These are phyloP conservation scores for Strigops habroptila DNA, from an alignment of 2,113 vertebrate genomes.

Conservation along the genomic window DNA sequence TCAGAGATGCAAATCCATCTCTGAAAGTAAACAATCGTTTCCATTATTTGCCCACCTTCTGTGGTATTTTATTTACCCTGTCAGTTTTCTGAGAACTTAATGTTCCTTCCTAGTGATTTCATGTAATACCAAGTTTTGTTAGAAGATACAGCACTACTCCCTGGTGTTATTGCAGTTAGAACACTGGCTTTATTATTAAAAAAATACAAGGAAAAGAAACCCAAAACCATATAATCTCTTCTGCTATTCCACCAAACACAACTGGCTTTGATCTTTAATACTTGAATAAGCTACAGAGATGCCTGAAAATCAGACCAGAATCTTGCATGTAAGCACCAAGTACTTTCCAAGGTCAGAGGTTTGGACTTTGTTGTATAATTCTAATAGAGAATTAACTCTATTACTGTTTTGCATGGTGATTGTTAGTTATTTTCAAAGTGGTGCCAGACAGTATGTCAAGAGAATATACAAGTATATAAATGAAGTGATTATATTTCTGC, in stretches of 20 bases:
- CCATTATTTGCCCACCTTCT: neutral
- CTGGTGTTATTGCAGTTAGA: neutral
- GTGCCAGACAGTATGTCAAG: neutral
- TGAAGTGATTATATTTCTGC: neutral
- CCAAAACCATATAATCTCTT: neutral
- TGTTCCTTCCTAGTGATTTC: neutral
- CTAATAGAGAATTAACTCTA: neutral
- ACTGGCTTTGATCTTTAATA: neutral
- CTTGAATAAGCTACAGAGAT: neutral
- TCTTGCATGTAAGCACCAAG: rapidly evolving
- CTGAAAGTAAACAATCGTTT: neutral
- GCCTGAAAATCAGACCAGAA: neutral
- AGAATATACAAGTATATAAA: neutral
- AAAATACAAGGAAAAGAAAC: neutral
- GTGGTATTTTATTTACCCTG: neutral
- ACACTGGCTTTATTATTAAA: neutral
- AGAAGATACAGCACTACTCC: neutral
- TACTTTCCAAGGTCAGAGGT: neutral
- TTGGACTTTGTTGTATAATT: neutral
- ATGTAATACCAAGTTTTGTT: neutral
- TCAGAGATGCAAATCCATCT: neutral
- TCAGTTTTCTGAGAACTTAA: neutral
- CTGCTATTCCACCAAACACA: neutral
- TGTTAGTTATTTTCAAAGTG: neutral
- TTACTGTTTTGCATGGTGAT: neutral